These are phyloP conservation scores for Chelonus formosanus DNA, from an alignment of 2,888 invertebrate genomes.

Conservation along the genomic window DNA sequence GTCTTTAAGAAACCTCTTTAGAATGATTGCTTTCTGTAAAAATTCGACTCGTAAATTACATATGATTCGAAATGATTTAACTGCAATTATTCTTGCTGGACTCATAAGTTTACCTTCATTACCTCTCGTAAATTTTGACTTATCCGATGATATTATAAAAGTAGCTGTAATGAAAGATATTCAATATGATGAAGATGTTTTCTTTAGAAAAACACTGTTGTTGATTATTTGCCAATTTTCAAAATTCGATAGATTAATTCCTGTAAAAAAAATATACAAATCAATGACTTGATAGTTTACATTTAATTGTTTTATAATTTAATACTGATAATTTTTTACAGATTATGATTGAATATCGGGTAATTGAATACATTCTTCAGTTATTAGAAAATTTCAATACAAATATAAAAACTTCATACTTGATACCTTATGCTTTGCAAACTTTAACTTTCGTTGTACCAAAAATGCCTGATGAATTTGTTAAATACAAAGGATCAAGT, in stretches of 20 bases:
- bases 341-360: conserved; percentile 46
- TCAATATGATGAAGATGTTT: conserved; percentile 48
- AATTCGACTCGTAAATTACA: conserved; percentile 26
- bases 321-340: conserved; percentile 28
- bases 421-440: conserved; percentile 49
- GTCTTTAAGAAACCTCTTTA: conserved; percentile 50
- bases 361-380: conserved; percentile 46
- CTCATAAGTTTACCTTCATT: conserved; percentile 47
- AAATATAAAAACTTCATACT: conserved; percentile 40
- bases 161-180: conserved; percentile 51
- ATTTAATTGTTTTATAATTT: not conserved
- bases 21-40: conserved; percentile 42
- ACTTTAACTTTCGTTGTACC: conserved; percentile 49
- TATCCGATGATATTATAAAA: conserved; percentile 52
- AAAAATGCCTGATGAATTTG: conserved; percentile 52
- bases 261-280: conserved; percentile 39
- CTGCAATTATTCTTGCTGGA: conserved; percentile 50
- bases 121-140: conserved; percentile 48
- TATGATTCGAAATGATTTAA: conserved; percentile 55
- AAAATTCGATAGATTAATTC: conserved; percentile 42
- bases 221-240: conserved; percentile 49
- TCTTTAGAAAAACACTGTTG: conserved; percentile 58
- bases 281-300: no score
- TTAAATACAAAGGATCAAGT: conserved; percentile 47
- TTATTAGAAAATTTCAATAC: conserved; percentile 44